Evolutionary conservation across 1,140 invertebrate species (phyloP).

Genomic region (Hormaphis cornu): DNA sequence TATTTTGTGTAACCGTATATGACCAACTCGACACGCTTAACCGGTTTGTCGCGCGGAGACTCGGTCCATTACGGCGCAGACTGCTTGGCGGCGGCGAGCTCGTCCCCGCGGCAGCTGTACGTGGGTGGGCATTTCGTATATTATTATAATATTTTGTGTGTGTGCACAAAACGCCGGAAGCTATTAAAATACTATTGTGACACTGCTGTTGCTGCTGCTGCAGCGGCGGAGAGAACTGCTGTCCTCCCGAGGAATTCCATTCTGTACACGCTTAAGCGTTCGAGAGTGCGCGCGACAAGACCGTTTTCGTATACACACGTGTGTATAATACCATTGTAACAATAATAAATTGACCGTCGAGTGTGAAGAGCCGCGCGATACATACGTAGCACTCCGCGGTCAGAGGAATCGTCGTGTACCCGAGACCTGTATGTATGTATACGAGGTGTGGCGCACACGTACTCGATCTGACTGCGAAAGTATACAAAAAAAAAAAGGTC

Average conservation of each 20-base stretch:
- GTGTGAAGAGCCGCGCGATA: background rate
- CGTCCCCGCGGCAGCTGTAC: background rate
- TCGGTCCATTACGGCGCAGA: background rate
- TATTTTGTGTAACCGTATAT: too few species aligned
- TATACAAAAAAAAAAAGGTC: too few species aligned
- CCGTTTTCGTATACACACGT: background rate
- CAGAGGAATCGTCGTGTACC: too few species aligned
- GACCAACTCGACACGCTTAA: too few species aligned
- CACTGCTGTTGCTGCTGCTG: background rate
- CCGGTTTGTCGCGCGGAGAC: conserved; percentile 1
- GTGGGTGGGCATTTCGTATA: conserved; percentile 25
- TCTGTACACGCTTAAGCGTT: too few species aligned
- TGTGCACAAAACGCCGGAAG: conserved; percentile 28
- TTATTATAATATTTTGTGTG: too few species aligned
- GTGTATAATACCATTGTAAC: background rate
- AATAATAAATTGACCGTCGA: conserved; percentile 7
- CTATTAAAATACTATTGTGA: conserved; percentile 32
- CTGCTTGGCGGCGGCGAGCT: background rate
- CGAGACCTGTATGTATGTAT: background rate
- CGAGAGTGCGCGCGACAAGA: background rate
- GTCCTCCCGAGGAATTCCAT: conserved; percentile 20
- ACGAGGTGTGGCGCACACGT: too few species aligned
- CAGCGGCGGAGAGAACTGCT: background rate
- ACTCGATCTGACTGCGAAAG: too few species aligned
- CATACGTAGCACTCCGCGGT: too few species aligned